phyloP scores from a whole-genome alignment of 2,113 vertebrate species.

The Crotalus helleri region DNA sequence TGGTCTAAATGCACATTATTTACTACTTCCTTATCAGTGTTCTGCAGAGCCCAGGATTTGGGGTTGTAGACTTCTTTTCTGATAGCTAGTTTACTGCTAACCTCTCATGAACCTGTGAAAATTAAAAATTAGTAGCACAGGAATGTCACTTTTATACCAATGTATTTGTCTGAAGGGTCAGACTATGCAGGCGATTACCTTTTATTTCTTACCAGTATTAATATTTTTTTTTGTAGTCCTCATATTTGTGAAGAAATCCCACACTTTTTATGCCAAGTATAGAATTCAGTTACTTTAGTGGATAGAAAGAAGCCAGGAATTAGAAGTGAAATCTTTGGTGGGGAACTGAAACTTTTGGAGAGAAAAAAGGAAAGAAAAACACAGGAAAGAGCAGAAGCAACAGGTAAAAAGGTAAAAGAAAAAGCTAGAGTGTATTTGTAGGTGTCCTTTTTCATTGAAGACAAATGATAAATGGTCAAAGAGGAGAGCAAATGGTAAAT shows the following conservation, averaged over 20 bases:
- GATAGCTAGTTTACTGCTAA: neutral
- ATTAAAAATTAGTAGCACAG: neutral
- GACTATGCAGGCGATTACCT: neutral
- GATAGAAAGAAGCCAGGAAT: conserved; percentile 11
- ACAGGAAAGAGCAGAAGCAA: neutral
- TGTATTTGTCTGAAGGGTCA: neutral
- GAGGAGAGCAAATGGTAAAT: neutral
- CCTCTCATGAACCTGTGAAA: neutral
- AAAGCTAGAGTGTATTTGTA: neutral
- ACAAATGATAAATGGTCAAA: neutral
- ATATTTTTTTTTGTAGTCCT: conserved; percentile 4
- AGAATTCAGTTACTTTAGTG: conserved; percentile 1
- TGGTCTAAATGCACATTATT: neutral
- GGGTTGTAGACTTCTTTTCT: neutral
- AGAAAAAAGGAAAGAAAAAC: conserved; percentile 6
- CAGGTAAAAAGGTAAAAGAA: neutral
- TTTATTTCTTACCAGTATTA: neutral
- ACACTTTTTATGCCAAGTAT: neutral
- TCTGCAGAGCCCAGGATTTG: neutral
- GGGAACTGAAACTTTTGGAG: conserved; percentile 1
- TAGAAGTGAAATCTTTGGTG: neutral
- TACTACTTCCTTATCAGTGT: neutral
- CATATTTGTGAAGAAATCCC: neutral
- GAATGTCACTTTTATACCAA: neutral
- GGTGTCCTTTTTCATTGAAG: neutral